A percentile compares a stretch with the other conserved stretches of the same genome.
Evolutionary conservation across 2,888 invertebrate species (phyloP).

Genomic region (Rhorus exstirpatorius): DNA sequence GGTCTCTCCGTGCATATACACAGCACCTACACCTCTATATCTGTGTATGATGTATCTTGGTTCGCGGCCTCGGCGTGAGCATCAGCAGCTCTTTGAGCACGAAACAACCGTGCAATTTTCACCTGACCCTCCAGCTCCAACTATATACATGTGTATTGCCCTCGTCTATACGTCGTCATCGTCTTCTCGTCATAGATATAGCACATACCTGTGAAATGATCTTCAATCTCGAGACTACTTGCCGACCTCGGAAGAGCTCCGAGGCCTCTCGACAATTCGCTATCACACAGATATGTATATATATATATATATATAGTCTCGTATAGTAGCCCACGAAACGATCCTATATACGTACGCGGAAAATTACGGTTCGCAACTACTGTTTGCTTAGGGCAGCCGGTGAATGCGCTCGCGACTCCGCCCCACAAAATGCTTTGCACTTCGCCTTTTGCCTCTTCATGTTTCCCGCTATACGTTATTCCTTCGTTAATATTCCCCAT

Average conservation of each 20-base stretch:
- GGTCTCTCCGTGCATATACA: neutral
- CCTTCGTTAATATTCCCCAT: neutral
- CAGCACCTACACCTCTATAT: neutral
- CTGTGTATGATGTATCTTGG: constrained; percentile 15
- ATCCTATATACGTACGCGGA: constrained; percentile 71
- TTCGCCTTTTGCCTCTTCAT: constrained; percentile 61
- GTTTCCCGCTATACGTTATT: constrained; percentile 49
- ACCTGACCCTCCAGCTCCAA: constrained; percentile 76
- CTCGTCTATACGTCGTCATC: constrained; percentile 40
- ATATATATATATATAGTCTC: constrained; percentile 39
- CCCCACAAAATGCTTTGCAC: constrained; percentile 78
- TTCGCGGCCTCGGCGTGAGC: constrained; percentile 63
- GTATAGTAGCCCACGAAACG: constrained; percentile 68
- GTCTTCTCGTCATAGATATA: constrained; percentile 40
- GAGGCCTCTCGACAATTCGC: constrained; percentile 31
- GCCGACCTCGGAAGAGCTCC: constrained; percentile 41
- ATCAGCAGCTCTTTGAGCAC: constrained; percentile 59
- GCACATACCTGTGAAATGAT: constrained; percentile 16
- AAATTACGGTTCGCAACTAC: constrained; percentile 79
- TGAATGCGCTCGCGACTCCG: constrained; percentile 77
- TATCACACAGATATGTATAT: constrained; percentile 2
- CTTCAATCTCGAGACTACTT: constrained; percentile 39
- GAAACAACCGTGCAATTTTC: constrained; percentile 79
- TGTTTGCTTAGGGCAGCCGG: constrained; percentile 83
- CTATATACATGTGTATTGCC: constrained; percentile 9